Base-by-base conservation (phyloP, 1,140 invertebrate species). In the Condylostylus longicornis region DNA sequence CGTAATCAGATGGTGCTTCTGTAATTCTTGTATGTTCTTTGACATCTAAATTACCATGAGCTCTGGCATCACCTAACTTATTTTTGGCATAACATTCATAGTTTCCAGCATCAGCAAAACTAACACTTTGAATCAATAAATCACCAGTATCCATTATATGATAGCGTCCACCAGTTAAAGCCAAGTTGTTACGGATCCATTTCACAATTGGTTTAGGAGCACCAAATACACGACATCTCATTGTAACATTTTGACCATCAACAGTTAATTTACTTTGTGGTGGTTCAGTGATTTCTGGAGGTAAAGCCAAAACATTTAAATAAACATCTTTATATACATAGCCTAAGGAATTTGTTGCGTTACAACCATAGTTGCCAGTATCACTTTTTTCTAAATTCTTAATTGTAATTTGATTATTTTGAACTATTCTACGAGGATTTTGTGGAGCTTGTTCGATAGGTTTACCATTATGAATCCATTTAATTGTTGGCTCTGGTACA, bases 311-410 rank as follows among this genome's bases (percentile, higher is more conserved):
- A 6, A 99, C 94, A 66, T 98, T 98, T 5, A 99, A 75, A 53
- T 88, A 98, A 28, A 96, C 86, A 69, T 98, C 93, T 54, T 90
- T 89, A 65, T 94, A 98, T 10, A 96, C 86, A 63, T 98, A 98
- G 20, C 95, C 95, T 45, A 90, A 71, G n/a, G 81, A 82, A 61
- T 98, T 98, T 40, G 91, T 95, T 1, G 93, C 94, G 66, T 99
- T 99, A 64, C 95, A 98, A 32, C 96, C 93, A 54, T 95, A 93
- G 62, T 98, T 96, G 40, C 89, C 91, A 5, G 91, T 95, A 61
- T 99, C 96, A 27, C 72, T 71, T 59, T 90, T 91, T 13, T 71
- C 68, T 14, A 98, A 63, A 46, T 82, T 79, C 10, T 76, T 71
- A 42, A 98, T 86, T 2, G 76, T 70, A 28, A 98, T 84, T 22